phyloP scores from a whole-genome alignment of 1,140 invertebrate genomes.

The Drosophila orena region DNA sequence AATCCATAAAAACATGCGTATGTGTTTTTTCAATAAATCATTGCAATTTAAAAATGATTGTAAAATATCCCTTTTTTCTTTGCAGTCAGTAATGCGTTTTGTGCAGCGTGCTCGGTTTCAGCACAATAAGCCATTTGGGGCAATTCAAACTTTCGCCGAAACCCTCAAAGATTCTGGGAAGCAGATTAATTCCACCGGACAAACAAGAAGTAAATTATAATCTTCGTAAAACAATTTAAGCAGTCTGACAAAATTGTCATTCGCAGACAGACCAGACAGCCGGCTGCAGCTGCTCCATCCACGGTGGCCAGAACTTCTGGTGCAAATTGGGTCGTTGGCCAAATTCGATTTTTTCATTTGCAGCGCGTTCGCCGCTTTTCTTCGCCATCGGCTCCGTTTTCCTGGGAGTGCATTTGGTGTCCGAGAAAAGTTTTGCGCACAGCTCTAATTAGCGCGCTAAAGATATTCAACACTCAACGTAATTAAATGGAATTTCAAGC shows the following conservation, averaged over 20 bases:
- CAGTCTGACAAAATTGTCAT: constrained; percentile 38
- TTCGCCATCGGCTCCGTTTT: constrained; percentile 1
- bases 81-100: too few species aligned
- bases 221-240: constrained; percentile 49
- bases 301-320: constrained; percentile 14
- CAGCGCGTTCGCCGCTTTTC: constrained; percentile 4
- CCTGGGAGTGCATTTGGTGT: constrained; percentile 56
- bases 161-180: constrained; percentile 1
- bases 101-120: background rate
- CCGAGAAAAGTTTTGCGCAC: constrained; percentile 60
- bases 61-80: background rate
- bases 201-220: constrained; percentile 44
- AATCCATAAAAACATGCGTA: background rate
- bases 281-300: constrained; percentile 9
- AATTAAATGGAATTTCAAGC: constrained; percentile 83
- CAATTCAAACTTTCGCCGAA: constrained; percentile 26
- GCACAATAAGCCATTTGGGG: constrained; percentile 18
- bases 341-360: constrained; percentile 72
- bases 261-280: constrained; percentile 20
- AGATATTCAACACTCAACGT: constrained; percentile 80
- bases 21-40: background rate
- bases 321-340: constrained; percentile 62
- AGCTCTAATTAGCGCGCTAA: constrained; percentile 74
- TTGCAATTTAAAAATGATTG: background rate
- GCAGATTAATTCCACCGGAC: constrained; percentile 21